phyloP scores from a whole-genome alignment of 2,797 vertebrate genomes.

The Paguma larvata region DNA sequence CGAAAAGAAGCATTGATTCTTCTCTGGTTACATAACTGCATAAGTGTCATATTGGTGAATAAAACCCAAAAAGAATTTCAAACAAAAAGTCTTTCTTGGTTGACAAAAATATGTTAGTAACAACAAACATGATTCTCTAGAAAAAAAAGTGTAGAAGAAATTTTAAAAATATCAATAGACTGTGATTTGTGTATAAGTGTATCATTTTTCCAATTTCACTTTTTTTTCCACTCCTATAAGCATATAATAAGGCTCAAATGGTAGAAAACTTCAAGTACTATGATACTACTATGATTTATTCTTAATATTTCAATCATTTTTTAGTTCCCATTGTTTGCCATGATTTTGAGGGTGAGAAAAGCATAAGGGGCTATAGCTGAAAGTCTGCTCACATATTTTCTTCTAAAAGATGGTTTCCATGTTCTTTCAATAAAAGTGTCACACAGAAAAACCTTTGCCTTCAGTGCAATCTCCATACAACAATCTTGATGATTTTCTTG shows the following conservation, averaged over 20 bases:
- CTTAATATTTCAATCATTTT: not conserved
- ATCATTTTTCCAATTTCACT: not conserved
- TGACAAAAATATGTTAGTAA: not conserved
- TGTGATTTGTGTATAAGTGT: not conserved
- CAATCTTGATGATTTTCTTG: not conserved
- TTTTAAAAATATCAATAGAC: not conserved
- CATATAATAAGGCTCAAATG: not conserved
- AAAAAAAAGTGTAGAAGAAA: not conserved
- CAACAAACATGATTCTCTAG: not conserved
- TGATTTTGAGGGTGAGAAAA: not conserved
- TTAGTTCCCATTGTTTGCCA: not conserved
- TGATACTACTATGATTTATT: not conserved
- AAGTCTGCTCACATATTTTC: not conserved
- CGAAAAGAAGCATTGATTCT: not conserved
- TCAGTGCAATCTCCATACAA: not conserved
- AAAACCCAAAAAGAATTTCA: not conserved
- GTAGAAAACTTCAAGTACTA: not conserved
- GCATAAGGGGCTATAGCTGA: not conserved
- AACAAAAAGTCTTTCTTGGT: not conserved
- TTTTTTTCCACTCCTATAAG: not conserved
- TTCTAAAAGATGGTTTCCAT: not conserved
- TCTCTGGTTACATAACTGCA: not conserved
- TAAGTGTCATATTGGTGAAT: not conserved
- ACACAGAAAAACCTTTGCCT: not conserved
- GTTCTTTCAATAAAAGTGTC: not conserved